Percentiles rank a stretch among this genome's conserved stretches.
Conservation (phyloP, 2,797 vertebrate genomes). For the Notolabrus celidotus region DNA sequence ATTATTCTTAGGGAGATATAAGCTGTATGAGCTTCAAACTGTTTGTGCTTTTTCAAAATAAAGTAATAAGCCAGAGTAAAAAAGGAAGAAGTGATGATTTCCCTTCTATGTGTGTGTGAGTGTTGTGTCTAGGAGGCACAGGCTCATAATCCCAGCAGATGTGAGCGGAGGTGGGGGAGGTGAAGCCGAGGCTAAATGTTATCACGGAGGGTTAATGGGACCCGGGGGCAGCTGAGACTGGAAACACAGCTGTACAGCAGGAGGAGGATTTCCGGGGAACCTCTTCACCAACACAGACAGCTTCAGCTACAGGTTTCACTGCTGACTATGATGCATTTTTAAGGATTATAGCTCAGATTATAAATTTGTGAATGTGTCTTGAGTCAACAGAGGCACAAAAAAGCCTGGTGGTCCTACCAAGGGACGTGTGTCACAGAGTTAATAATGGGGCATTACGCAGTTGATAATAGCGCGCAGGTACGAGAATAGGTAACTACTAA, state of each 20-base stretch:
- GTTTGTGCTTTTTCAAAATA: not conserved
- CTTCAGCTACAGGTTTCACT: not conserved
- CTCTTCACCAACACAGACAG: constrained; percentile 6
- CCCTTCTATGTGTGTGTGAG: not conserved
- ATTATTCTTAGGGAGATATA: not conserved
- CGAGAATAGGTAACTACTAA: not conserved
- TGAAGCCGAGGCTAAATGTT: constrained; percentile 46
- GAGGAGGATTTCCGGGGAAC: constrained; percentile 21
- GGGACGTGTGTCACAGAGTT: not conserved
- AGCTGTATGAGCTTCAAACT: not conserved
- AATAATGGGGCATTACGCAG: not conserved
- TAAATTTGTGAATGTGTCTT: too few species aligned
- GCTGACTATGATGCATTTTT: constrained; percentile 3
- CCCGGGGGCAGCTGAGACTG: constrained; percentile 29
- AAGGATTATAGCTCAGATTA: not conserved
- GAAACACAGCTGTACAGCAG: constrained; percentile 30
- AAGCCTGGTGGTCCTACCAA: not conserved
- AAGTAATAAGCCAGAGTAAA: constrained; percentile 8
- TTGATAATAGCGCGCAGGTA: not conserved
- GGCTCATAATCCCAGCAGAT: constrained; percentile 26
- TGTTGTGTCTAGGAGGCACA: constrained; percentile 24
- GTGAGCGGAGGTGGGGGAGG: constrained; percentile 27
- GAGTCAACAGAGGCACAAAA: not conserved
- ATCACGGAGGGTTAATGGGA: constrained; percentile 51
- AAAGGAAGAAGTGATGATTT: constrained; percentile 15